These are phyloP conservation scores for Tetheella fluctuosa DNA, from an alignment of 2,888 invertebrate genomes.

Conservation along the genomic window DNA sequence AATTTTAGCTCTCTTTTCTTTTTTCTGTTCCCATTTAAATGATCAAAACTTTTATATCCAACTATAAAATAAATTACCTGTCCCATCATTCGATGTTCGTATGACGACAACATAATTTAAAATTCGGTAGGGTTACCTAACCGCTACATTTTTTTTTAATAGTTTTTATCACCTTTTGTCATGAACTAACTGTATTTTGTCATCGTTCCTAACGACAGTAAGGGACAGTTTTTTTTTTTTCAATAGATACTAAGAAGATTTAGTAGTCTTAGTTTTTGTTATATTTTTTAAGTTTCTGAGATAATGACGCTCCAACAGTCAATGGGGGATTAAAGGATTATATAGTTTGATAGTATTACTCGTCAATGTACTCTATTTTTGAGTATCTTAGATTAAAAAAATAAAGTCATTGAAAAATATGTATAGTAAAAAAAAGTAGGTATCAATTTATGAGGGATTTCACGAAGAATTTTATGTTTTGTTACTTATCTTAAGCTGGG, in stretches of 20 bases:
- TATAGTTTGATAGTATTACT: not conserved
- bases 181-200: constrained; percentile 35
- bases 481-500: too few species aligned
- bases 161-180: constrained; percentile 41
- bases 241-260: constrained; percentile 53
- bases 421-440: too few species aligned
- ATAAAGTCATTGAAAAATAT: too few species aligned
- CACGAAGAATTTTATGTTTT: too few species aligned
- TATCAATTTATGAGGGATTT: too few species aligned
- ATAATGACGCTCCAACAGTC: constrained; percentile 59
- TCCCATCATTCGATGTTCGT: constrained; percentile 60
- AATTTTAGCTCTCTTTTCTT: too few species aligned
- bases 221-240: constrained; percentile 31
- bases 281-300: constrained; percentile 43
- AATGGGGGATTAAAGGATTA: constrained; percentile 33
- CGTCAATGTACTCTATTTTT: not conserved
- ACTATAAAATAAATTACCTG: constrained; percentile 38
- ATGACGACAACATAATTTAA: constrained; percentile 61
- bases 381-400: too few species aligned
- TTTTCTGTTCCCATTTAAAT: constrained; percentile 14
- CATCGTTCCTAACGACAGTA: constrained; percentile 33
- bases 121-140: constrained; percentile 59
- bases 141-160: constrained; percentile 59
- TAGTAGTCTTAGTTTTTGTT: constrained; percentile 39
- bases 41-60: constrained; percentile 24